Evolutionary conservation across 2,797 vertebrate species (phyloP).

Genomic region (Enteromius afrohamiltoni): DNA sequence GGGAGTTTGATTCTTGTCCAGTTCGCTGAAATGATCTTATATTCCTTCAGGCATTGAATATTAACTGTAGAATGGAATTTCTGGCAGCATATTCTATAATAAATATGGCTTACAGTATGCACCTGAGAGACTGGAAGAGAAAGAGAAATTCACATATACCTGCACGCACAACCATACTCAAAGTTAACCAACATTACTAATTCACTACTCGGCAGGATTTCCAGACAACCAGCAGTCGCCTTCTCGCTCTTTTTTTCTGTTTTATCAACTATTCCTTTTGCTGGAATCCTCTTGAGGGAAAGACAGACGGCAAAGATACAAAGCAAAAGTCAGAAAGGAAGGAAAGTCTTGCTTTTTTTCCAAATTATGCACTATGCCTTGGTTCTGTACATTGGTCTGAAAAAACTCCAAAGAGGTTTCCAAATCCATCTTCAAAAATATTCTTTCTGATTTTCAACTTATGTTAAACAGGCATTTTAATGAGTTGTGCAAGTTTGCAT

Average conservation of each 20-base stretch:
- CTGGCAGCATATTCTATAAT: constrained; percentile 19
- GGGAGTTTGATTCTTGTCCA: neutral
- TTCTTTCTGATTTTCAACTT: neutral
- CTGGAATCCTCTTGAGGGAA: constrained; percentile 64
- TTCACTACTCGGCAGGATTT: constrained; percentile 69
- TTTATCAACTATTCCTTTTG: constrained; percentile 79
- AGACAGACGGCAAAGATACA: constrained; percentile 53
- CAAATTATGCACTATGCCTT: constrained; percentile 40
- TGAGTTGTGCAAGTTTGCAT: neutral
- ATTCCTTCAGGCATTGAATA: neutral
- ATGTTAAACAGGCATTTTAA: neutral
- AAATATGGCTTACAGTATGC: constrained; percentile 28
- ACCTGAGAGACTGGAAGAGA: constrained; percentile 63
- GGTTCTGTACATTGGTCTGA: constrained; percentile 9
- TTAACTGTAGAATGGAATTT: neutral
- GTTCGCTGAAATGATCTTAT: neutral
- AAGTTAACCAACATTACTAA: constrained; percentile 68
- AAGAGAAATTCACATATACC: constrained; percentile 28
- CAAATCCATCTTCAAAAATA: neutral
- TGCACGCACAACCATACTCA: constrained; percentile 47
- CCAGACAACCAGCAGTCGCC: constrained; percentile 39
- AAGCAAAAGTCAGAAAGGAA: neutral
- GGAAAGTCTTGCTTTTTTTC: constrained; percentile 32
- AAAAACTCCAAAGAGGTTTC: constrained; percentile 12
- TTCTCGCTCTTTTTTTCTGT: constrained; percentile 61